Base-by-base conservation (phyloP, 2,113 vertebrate species). In the Brevimyrus niger region DNA sequence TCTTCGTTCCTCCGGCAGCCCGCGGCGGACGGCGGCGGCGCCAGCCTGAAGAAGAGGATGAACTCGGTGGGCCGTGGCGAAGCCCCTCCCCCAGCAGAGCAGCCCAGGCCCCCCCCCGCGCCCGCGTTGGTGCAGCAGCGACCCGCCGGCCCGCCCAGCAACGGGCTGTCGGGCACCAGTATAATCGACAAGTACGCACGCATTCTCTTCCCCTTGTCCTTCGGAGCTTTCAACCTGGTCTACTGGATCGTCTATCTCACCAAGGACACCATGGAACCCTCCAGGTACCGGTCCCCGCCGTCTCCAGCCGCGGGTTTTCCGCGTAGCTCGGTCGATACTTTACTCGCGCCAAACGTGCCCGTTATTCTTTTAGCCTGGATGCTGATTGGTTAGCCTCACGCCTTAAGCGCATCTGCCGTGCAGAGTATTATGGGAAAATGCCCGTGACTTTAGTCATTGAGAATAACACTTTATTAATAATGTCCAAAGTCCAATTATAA, bases 191-290 rank as follows among this genome's bases (percentile, higher is more conserved):
- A 98, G 89, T 99, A 99, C 92, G 98, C 98, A 17, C 97, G 98
- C 93, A 97, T 99, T 89, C 97, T 99, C 88, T 99, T 99, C 46
- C 98, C 98, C 0, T 96, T 99, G 90, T 97, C 97, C 1, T 99
- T 99, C 92, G 97, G 97, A 89, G 98, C 97, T 92, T 99, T 99
- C 94, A 99, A 99, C 94, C 95, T 99, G 88, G 97, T 99, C 15
- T 99, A 99, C 93, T 99, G 98, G 98, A 96, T 99, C 8, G 97
- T 99, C 92, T 99, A 99, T 92, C 97, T 99, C 93, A 98, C 98
- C 91, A 99, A 98, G 94, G 98, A 99, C 93, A 97, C 97, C 2
- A 99, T 99, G 98, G 98, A 99, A 93, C 94, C 95, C 46, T 96
- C 97, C 93, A 96, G 93, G 90, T 95, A 91, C 3, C 0, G 50